Evolutionary conservation across 2,797 vertebrate species (phyloP).

Genomic region (Arremon brunneinucha): DNA sequence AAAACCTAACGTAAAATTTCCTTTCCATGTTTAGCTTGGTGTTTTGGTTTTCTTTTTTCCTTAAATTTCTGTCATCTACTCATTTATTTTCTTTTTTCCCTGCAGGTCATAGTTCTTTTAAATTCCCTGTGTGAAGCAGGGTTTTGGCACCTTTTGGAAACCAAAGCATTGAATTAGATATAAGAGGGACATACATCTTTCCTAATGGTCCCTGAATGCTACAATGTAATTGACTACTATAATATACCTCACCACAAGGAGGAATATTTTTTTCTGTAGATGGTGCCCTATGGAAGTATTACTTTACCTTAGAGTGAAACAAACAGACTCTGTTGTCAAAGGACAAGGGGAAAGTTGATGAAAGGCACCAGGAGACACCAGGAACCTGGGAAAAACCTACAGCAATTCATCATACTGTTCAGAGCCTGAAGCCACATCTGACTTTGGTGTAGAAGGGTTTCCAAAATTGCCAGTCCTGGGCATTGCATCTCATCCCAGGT

Average conservation of each 20-base stretch:
- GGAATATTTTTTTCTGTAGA: conserved; percentile 1
- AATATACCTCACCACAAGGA: background rate
- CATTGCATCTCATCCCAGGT: background rate
- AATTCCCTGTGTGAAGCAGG: background rate
- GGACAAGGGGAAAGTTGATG: background rate
- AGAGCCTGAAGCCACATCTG: background rate
- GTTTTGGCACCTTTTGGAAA: background rate
- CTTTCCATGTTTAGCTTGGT: background rate
- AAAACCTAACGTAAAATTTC: background rate
- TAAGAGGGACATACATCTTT: background rate
- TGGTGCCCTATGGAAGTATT: background rate
- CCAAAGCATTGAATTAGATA: background rate
- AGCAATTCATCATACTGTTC: background rate
- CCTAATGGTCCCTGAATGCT: background rate
- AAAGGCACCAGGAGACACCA: background rate
- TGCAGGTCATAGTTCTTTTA: background rate
- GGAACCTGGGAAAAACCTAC: background rate
- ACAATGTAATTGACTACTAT: background rate
- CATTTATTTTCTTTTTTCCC: rapidly evolving
- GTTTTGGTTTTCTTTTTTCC: background rate
- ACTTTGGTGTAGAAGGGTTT: background rate
- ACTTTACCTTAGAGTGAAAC: background rate
- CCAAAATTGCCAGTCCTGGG: background rate
- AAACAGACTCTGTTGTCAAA: background rate
- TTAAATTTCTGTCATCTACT: background rate